These are phyloP conservation scores for Drosophila sulfurigaster DNA, from an alignment of 1,140 invertebrate species.

Conservation along the genomic window DNA sequence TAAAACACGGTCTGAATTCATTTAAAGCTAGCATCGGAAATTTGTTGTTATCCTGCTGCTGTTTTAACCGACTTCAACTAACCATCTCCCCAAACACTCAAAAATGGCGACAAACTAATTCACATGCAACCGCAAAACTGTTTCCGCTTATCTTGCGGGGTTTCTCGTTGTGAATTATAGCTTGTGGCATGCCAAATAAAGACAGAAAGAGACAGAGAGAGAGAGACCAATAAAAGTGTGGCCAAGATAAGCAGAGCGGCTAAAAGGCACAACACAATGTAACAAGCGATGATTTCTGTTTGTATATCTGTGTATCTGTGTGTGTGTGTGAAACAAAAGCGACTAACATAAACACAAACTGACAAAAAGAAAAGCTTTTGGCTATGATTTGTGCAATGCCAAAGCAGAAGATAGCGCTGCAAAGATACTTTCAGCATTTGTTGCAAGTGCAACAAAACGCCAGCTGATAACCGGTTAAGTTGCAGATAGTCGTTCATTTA, in stretches of 20 bases:
- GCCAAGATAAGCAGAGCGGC: slow-evolving; percentile 75
- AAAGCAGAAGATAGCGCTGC: slow-evolving; percentile 32
- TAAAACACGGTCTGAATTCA: slow-evolving; percentile 1
- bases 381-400: slow-evolving; percentile 43
- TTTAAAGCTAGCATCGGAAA: slow-evolving; percentile 22
- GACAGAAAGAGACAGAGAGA: background rate
- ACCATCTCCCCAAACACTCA: slow-evolving; percentile 17
- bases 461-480: slow-evolving; percentile 17
- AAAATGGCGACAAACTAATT: slow-evolving; percentile 63
- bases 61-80: background rate
- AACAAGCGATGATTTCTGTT: slow-evolving; percentile 21
- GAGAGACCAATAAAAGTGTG: slow-evolving; percentile 74
- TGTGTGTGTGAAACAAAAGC: slow-evolving; percentile 30
- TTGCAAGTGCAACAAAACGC: slow-evolving; percentile 17
- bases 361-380: slow-evolving; percentile 22
- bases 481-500: slow-evolving; percentile 22
- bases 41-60: slow-evolving; percentile 10
- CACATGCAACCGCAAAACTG: slow-evolving; percentile 61
- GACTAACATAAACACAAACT: slow-evolving; percentile 24
- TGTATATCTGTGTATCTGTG: no score
- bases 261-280: slow-evolving; percentile 24
- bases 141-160: slow-evolving; percentile 64
- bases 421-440: slow-evolving; percentile 36
- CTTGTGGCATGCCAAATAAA: slow-evolving; percentile 68
- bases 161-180: slow-evolving; percentile 66